A percentile compares a stretch with the other conserved stretches of the same genome.
Conservation (phyloP, 2,888 invertebrate species). For the Stenurella melanura region DNA sequence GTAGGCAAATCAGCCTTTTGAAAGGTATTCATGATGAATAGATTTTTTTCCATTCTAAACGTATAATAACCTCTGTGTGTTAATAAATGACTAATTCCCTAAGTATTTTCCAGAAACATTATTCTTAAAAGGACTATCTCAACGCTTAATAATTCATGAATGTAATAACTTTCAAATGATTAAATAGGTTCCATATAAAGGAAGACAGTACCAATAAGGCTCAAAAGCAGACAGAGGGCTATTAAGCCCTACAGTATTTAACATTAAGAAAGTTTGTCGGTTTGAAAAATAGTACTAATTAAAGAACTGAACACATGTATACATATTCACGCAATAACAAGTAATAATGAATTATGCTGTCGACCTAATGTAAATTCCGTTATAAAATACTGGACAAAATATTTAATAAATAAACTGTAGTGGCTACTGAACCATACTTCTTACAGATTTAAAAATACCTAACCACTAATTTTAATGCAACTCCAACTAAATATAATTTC, state of each 20-base stretch:
- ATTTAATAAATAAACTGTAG: too few species aligned
- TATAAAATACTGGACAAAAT: not conserved
- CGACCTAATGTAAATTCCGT: not conserved
- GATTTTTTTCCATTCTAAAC: not conserved
- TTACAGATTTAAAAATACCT: too few species aligned
- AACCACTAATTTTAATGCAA: too few species aligned
- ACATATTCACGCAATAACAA: not conserved
- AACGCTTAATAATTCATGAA: not conserved
- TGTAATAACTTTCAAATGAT: conserved; percentile 11
- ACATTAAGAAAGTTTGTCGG: not conserved
- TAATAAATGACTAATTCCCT: conserved; percentile 43
- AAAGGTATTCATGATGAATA: not conserved
- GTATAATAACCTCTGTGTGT: conserved; percentile 46
- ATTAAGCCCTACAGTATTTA: not conserved
- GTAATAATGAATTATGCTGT: not conserved
- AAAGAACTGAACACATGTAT: not conserved
- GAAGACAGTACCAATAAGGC: not conserved
- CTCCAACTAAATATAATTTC: too few species aligned
- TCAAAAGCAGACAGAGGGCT: not conserved
- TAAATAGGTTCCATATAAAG: conserved; percentile 5
- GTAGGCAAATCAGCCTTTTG: conserved; percentile 11
- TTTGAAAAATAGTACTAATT: not conserved
- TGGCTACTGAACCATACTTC: too few species aligned
- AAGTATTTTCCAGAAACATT: conserved; percentile 46
- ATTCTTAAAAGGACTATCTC: conserved; percentile 31